Percentiles rank a stretch among this genome's conserved stretches.
These are phyloP conservation scores for Stegodyphus mimosarum DNA, from an alignment of 1,140 invertebrate species.

Conservation along the genomic window DNA sequence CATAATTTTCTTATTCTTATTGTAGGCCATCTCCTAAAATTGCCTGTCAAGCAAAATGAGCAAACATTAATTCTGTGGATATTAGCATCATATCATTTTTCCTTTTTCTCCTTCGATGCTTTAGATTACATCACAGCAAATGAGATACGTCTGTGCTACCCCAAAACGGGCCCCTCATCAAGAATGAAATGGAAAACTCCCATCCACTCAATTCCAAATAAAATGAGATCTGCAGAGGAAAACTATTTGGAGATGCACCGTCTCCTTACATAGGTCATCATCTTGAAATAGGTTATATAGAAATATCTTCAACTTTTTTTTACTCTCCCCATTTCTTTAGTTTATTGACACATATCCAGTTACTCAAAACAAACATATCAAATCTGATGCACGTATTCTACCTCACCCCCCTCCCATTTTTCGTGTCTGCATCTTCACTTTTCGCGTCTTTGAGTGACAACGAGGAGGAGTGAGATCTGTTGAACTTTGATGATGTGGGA, in stretches of 20 bases:
- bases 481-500: conserved; percentile 31
- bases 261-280: not conserved
- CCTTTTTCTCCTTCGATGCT: too few species aligned
- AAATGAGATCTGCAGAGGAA: not conserved
- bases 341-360: conserved; percentile 20
- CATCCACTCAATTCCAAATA: conserved; percentile 18
- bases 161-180: not conserved
- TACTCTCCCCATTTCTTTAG: not conserved
- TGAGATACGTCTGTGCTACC: not conserved
- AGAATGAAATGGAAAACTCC: not conserved
- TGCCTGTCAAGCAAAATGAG: too few species aligned
- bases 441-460: conserved; percentile 21
- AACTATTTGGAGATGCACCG: not conserved
- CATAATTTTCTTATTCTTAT: too few species aligned
- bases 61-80: too few species aligned
- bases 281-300: not conserved
- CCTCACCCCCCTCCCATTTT: not conserved
- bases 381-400: not conserved
- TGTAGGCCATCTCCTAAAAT: too few species aligned
- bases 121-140: too few species aligned
- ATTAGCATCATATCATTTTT: too few species aligned
- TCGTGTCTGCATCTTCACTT: not conserved
- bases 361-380: conserved; percentile 43
- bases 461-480: conserved; percentile 19
- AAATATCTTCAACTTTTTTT: not conserved